Evolutionary conservation across 2,888 invertebrate species (phyloP), one percentile per base, ranked within the genome.

Genomic region (Malthinus seriepunctatus): DNA sequence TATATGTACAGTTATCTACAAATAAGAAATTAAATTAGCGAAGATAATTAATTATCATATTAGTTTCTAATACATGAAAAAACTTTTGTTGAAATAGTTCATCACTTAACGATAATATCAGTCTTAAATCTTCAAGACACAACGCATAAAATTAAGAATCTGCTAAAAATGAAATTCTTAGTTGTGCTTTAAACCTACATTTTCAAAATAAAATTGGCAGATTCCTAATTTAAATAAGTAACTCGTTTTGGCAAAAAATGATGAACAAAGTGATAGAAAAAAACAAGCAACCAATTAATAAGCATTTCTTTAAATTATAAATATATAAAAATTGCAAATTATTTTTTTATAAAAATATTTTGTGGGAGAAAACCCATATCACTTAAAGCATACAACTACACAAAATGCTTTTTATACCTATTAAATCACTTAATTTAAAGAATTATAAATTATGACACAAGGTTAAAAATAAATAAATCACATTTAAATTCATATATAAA

Each of bases 1-100:
- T 64, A 64, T 48, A 62, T 64, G 64, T 64, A 64, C 64, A 64
- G 45, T 63, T 59, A 62, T 63, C 62, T 64, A 60, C 62, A 62
- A 49, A 56, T 49, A 57, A 37, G 51, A 46, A 56, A 51, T 38
- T 52, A 58, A 58, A 58, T 51, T 32, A 53, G 51, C 47, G 53
- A 42, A 49, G 47, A 46, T 46, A 54, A 54, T 32, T 45, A 39
- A 34, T 35, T 42, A 42, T 15, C 15, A n/a, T 14, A 42, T 42
- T 23, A 42, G 39, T 45, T 31, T 12, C 7, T 45, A 45, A 32
- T 31, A 10, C 8, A 23, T 14, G 23, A 45, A 12, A 23, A 39
- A 44, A 42, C 10, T 23, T 15, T 35, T 14, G 45, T 23, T 33
- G 51, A 50, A 39, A 23, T 42, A 51, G 46, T 37, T 38, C 48